Evolutionary conservation across 2,113 vertebrate genomes (phyloP).

Genomic region (Aspidoscelis tigris): DNA sequence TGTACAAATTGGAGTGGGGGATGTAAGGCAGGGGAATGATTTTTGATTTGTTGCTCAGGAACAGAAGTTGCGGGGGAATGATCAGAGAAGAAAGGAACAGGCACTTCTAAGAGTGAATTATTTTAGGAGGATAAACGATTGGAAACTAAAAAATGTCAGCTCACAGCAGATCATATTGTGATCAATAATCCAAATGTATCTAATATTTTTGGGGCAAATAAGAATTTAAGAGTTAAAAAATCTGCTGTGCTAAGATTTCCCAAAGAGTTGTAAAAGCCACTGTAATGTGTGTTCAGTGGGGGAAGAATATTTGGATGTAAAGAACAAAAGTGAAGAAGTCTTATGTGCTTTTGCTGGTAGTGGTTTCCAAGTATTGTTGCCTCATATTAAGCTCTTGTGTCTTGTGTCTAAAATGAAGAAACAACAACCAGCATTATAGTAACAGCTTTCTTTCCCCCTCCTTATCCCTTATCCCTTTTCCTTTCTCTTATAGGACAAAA

Average conservation of each 20-base stretch:
- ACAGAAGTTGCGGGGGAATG: constrained; percentile 63
- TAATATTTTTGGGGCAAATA: constrained; percentile 44
- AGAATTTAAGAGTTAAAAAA: constrained; percentile 51
- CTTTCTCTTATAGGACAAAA: constrained; percentile 90
- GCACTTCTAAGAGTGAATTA: constrained; percentile 69
- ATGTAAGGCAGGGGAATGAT: constrained; percentile 9
- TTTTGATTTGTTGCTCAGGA: constrained; percentile 68
- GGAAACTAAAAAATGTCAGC: constrained; percentile 64
- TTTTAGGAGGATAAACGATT: constrained; percentile 55
- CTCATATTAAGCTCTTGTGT: constrained; percentile 53
- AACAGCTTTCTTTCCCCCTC: constrained; percentile 70
- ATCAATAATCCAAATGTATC: constrained; percentile 65
- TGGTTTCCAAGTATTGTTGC: constrained; percentile 56
- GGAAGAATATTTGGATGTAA: constrained; percentile 39
- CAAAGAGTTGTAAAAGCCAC: constrained; percentile 39
- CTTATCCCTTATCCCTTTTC: constrained; percentile 56
- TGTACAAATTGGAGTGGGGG: constrained; percentile 17
- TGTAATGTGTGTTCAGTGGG: constrained; percentile 48
- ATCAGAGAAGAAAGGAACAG: constrained; percentile 64
- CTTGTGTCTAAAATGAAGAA: neutral
- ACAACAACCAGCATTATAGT: constrained; percentile 42
- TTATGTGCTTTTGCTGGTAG: constrained; percentile 58
- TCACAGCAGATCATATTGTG: constrained; percentile 16
- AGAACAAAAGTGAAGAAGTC: constrained; percentile 49
- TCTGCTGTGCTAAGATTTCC: constrained; percentile 59